Conservation (phyloP, 2,113 vertebrate genomes). For the Trogon surrucura region DNA sequence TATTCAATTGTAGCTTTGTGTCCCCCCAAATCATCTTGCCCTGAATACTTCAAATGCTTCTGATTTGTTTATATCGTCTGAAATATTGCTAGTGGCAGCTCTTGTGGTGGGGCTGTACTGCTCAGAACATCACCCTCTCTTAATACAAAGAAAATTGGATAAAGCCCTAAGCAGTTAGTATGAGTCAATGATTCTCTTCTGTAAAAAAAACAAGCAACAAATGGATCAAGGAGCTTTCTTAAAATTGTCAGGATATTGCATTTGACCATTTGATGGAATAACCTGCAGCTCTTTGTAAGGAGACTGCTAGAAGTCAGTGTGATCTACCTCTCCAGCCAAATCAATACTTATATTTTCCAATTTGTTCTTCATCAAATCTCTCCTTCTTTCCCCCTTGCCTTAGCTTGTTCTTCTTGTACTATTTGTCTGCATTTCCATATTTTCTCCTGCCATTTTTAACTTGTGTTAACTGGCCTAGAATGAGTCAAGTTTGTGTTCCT, state of each 20-base stretch:
- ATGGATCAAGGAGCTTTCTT: not conserved
- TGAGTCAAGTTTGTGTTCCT: not conserved
- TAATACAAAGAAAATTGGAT: slow-evolving; percentile 11
- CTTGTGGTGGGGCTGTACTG: not conserved
- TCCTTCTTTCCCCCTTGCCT: not conserved
- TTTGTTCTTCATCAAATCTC: not conserved
- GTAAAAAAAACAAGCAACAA: not conserved
- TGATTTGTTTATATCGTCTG: not conserved
- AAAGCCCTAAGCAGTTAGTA: not conserved
- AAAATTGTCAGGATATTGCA: not conserved
- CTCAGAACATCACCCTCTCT: not conserved
- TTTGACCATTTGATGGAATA: not conserved
- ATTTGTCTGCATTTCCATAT: not conserved
- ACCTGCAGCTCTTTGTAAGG: not conserved
- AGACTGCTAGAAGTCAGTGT: not conserved
- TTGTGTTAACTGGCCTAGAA: not conserved
- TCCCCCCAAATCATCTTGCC: not conserved
- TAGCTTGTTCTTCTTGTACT: not conserved
- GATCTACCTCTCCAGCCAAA: not conserved
- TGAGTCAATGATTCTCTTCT: not conserved
- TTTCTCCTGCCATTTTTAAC: not conserved
- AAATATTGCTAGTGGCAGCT: slow-evolving; percentile 33
- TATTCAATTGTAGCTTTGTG: slow-evolving; percentile 4
- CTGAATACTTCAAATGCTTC: slow-evolving; percentile 58
- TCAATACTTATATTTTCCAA: not conserved